Evolutionary conservation across 2,797 vertebrate species (phyloP).

Genomic region (Gallirallus australis): DNA sequence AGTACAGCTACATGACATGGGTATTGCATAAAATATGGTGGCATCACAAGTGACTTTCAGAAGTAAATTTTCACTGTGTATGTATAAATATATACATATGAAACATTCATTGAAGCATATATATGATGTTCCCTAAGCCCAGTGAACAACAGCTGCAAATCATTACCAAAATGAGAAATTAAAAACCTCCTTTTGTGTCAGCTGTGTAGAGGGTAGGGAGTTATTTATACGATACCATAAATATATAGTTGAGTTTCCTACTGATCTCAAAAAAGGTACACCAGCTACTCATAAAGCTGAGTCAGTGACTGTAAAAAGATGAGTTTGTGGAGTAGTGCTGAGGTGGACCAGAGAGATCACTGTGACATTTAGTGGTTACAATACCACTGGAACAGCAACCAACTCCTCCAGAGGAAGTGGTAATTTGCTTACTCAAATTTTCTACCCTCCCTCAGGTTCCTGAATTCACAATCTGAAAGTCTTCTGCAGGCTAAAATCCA

Average conservation of each 20-base stretch:
- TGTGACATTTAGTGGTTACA: slow-evolving; percentile 68
- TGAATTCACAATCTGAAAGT: slow-evolving; percentile 59
- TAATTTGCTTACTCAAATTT: slow-evolving; percentile 50
- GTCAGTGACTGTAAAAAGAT: slow-evolving; percentile 48
- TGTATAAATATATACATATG: slow-evolving; percentile 21
- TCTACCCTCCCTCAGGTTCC: slow-evolving; percentile 58
- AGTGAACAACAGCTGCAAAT: slow-evolving; percentile 49
- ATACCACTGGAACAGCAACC: slow-evolving; percentile 64
- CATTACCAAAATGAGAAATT: slow-evolving; percentile 44
- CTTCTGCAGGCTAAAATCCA: slow-evolving; percentile 32
- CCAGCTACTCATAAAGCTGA: slow-evolving; percentile 49
- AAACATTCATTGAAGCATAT: slow-evolving; percentile 12
- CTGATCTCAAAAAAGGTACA: slow-evolving; percentile 46
- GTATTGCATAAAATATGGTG: slow-evolving; percentile 21
- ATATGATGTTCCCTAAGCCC: background rate
- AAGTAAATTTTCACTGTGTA: slow-evolving; percentile 36
- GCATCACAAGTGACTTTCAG: background rate
- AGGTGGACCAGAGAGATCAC: slow-evolving; percentile 53
- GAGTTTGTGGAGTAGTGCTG: slow-evolving; percentile 15
- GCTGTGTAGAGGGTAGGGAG: slow-evolving; percentile 1
- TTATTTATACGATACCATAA: slow-evolving; percentile 50
- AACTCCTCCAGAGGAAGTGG: slow-evolving; percentile 66
- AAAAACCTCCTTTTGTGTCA: slow-evolving; percentile 35
- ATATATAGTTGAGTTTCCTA: slow-evolving; percentile 17
- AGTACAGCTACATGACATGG: background rate